Percentiles rank a stretch among this genome's conserved stretches.
phyloP scores from a whole-genome alignment of 2,888 invertebrate genomes.

The Rhodophaea formosa region DNA sequence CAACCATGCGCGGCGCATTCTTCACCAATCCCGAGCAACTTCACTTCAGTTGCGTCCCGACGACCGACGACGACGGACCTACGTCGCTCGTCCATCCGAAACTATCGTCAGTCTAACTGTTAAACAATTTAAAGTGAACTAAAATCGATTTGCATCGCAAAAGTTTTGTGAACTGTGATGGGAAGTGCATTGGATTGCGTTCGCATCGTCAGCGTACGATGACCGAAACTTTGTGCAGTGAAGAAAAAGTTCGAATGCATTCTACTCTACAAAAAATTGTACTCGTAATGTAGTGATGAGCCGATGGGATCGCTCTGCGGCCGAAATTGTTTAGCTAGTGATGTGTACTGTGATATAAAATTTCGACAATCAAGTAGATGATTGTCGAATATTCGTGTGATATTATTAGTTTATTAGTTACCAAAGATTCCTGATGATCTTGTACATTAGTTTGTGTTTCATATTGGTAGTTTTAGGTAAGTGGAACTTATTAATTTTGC shows the following conservation, averaged over 20 bases:
- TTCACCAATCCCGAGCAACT: slow-evolving; percentile 73
- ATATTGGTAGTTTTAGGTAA: slow-evolving; percentile 81
- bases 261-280: slow-evolving; percentile 72
- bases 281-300: slow-evolving; percentile 71
- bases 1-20: slow-evolving; percentile 80
- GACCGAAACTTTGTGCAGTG: slow-evolving; percentile 72
- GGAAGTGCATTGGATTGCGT: slow-evolving; percentile 49
- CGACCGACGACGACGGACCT: slow-evolving; percentile 56
- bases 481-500: slow-evolving; percentile 42
- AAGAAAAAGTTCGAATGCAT: slow-evolving; percentile 75
- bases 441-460: slow-evolving; percentile 80
- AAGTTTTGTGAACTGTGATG: slow-evolving; percentile 56
- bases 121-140: slow-evolving; percentile 66
- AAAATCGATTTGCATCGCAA: slow-evolving; percentile 48
- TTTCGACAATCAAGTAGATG: slow-evolving; percentile 75
- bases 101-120: slow-evolving; percentile 72
- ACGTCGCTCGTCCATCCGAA: slow-evolving; percentile 52
- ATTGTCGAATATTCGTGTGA: slow-evolving; percentile 73
- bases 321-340: slow-evolving; percentile 74
- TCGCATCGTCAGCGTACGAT: slow-evolving; percentile 57
- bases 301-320: slow-evolving; percentile 78
- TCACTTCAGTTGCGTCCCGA: slow-evolving; percentile 74
- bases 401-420: slow-evolving; percentile 79
- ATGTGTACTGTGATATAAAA: slow-evolving; percentile 79
- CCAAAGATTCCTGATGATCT: slow-evolving; percentile 82